Percentiles rank a stretch among this genome's conserved stretches.
phyloP scores from a whole-genome alignment of 2,797 vertebrate species.

The Coluber constrictor region DNA sequence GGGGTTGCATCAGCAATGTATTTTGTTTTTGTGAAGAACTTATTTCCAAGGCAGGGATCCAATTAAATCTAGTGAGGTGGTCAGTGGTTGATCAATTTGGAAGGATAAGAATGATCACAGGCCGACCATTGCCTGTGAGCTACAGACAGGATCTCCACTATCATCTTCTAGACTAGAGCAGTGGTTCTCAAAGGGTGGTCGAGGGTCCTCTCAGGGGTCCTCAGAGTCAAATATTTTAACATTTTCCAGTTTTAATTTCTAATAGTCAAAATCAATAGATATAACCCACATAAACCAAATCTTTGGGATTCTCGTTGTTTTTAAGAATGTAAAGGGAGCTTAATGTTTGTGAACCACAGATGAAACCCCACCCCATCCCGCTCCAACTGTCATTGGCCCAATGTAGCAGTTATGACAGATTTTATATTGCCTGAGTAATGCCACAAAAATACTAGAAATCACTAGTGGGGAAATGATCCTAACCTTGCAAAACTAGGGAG shows the following conservation, averaged over 20 bases:
- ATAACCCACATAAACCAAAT: background rate
- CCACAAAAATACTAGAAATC: background rate
- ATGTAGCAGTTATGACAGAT: background rate
- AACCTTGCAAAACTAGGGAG: background rate
- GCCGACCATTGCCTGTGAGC: background rate
- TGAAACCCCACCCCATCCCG: background rate
- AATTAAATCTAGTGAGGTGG: background rate
- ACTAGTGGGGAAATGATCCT: background rate
- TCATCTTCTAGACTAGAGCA: background rate
- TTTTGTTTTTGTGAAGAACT: background rate
- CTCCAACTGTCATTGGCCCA: background rate
- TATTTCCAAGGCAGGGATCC: background rate
- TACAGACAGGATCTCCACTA: background rate
- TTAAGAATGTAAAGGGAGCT: background rate
- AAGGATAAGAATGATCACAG: background rate
- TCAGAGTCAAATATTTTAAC: background rate
- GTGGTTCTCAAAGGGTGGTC: background rate
- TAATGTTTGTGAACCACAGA: background rate
- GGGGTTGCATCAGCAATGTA: background rate
- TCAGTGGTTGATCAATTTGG: background rate
- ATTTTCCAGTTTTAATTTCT: background rate
- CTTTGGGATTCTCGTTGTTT: background rate
- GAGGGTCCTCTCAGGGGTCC: background rate
- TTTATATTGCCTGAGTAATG: background rate
- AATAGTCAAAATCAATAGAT: background rate